A percentile compares a stretch with the other conserved stretches of the same genome.
These are phyloP conservation scores for Scaptomyza reducta DNA, from an alignment of 2,888 invertebrate species.

Conservation along the genomic window DNA sequence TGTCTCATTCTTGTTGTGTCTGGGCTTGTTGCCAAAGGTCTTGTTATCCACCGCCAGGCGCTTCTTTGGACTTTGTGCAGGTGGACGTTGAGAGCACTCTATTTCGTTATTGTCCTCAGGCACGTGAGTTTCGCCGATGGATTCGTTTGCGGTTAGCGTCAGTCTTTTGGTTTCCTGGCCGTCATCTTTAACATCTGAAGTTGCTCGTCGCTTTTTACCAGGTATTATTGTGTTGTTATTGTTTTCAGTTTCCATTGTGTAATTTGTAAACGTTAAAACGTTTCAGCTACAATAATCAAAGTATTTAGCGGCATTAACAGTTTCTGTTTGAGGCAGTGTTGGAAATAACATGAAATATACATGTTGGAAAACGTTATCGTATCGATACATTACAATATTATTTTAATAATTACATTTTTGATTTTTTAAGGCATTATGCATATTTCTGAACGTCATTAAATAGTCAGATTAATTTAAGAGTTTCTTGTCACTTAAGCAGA, in stretches of 20 bases:
- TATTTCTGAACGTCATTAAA: background rate
- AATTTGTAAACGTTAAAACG: slow-evolving; percentile 24
- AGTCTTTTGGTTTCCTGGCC: slow-evolving; percentile 44
- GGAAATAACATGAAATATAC: background rate
- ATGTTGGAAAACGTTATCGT: background rate
- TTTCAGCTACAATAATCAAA: slow-evolving; percentile 8
- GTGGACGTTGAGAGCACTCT: background rate
- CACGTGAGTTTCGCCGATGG: background rate
- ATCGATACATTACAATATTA: slow-evolving; percentile 1
- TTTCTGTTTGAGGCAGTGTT: slow-evolving; percentile 7
- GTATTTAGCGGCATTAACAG: slow-evolving; percentile 17
- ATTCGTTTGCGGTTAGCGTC: slow-evolving; percentile 11
- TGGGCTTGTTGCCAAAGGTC: slow-evolving; percentile 10
- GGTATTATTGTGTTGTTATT: slow-evolving; percentile 44
- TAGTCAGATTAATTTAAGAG: background rate
- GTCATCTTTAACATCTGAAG: background rate
- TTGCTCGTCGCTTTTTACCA: slow-evolving; percentile 30
- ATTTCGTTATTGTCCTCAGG: background rate
- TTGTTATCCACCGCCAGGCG: slow-evolving; percentile 44
- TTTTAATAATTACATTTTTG: no score
- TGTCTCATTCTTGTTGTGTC: slow-evolving; percentile 48
- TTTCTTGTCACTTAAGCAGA: background rate
- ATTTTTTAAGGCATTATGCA: no score
- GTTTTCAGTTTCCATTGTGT: slow-evolving; percentile 52
- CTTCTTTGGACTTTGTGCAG: slow-evolving; percentile 56